phyloP scores from a whole-genome alignment of 1,140 invertebrate species.

The Zeugodacus cucurbitae region DNA sequence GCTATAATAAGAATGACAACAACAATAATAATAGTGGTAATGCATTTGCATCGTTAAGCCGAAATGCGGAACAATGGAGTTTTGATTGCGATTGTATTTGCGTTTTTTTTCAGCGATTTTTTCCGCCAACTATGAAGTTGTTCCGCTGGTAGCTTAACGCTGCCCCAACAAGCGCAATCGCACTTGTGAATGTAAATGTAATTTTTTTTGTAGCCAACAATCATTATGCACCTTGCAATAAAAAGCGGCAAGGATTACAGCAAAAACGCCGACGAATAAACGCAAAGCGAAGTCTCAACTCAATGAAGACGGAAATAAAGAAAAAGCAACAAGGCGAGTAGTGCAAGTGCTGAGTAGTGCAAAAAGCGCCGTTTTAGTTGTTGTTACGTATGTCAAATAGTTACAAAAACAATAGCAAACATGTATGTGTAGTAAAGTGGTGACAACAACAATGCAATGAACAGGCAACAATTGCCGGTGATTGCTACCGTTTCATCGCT shows the following conservation, averaged over 20 bases:
- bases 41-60: conserved; percentile 36
- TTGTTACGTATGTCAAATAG: conserved; percentile 32
- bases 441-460: conserved; percentile 27
- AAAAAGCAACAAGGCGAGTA: not conserved
- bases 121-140: conserved; percentile 22
- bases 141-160: conserved; percentile 6
- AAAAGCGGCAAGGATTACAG: conserved; percentile 3
- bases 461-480: conserved; percentile 35
- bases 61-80: conserved; percentile 36
- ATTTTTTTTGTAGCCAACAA: conserved; percentile 5
- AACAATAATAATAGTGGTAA: not conserved
- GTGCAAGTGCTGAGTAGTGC: not conserved
- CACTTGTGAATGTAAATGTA: not conserved
- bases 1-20: conserved; percentile 11
- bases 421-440: not conserved
- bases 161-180: not conserved
- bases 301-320: not conserved
- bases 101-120: not conserved
- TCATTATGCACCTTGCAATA: conserved; percentile 31
- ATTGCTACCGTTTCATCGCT: conserved; percentile 37
- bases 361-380: conserved; percentile 28
- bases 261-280: conserved; percentile 15
- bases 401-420: not conserved
- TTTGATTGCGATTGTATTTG: conserved; percentile 35
- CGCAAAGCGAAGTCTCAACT: not conserved